A percentile compares a stretch with the other conserved stretches of the same genome.
phyloP scores from a whole-genome alignment of 1,140 invertebrate genomes.

The Drosophila triauraria region DNA sequence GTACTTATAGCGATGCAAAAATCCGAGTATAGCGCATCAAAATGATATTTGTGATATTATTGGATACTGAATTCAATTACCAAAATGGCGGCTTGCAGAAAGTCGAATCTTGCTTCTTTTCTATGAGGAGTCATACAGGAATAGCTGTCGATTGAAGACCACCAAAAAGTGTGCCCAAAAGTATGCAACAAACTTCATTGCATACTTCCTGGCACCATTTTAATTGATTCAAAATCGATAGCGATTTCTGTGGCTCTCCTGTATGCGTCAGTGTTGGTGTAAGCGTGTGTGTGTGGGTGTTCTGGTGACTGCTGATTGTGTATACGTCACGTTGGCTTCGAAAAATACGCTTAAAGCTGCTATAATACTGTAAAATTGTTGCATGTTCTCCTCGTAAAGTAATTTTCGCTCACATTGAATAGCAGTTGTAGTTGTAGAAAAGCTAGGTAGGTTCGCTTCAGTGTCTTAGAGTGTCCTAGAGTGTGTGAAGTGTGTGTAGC shows the following conservation, averaged over 20 bases:
- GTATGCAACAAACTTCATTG: background rate
- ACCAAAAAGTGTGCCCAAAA: background rate
- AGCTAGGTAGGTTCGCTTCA: constrained; percentile 81
- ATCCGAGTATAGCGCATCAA: constrained; percentile 58
- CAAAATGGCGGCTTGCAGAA: constrained; percentile 31
- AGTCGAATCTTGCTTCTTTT: constrained; percentile 35
- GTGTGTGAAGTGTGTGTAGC: constrained; percentile 16
- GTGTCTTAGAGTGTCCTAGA: constrained; percentile 52
- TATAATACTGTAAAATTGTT: constrained; percentile 83
- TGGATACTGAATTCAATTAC: constrained; percentile 30
- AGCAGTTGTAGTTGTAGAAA: constrained; percentile 67
- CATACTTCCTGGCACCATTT: background rate
- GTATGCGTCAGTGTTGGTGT: constrained; percentile 33
- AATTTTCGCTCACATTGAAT: constrained; percentile 74
- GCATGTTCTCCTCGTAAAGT: constrained; percentile 69
- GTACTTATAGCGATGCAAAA: constrained; percentile 51
- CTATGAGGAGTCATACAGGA: background rate
- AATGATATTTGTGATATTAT: constrained; percentile 62
- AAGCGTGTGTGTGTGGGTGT: constrained; percentile 39
- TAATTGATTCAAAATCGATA: background rate
- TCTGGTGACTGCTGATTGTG: constrained; percentile 70
- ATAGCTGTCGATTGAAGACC: background rate
- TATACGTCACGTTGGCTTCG: constrained; percentile 78
- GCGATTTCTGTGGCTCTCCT: background rate
- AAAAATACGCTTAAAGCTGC: constrained; percentile 81